Conservation (phyloP, 2,888 invertebrate genomes). For the Rhagium mordax region DNA sequence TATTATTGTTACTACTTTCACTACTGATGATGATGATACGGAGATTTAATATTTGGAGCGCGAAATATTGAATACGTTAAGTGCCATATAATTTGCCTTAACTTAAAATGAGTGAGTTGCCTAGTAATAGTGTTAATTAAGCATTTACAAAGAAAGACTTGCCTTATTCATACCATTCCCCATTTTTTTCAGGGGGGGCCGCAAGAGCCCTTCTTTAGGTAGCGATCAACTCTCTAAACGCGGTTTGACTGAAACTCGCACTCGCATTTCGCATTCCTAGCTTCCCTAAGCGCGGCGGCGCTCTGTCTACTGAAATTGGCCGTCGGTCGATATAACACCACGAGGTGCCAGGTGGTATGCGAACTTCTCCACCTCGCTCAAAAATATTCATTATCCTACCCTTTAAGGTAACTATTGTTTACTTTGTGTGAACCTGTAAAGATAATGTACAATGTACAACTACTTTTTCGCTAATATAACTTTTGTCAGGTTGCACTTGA, state of each 20-base stretch:
- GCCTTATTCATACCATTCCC: constrained; percentile 96
- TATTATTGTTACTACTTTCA: neutral
- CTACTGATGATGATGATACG: too few species aligned
- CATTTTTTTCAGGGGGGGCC: constrained; percentile 69
- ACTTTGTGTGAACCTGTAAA: neutral
- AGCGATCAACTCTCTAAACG: constrained; percentile 40
- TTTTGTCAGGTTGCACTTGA: neutral
- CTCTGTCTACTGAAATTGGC: constrained; percentile 53
- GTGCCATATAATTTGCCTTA: neutral
- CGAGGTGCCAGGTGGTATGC: constrained; percentile 61
- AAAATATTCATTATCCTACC: constrained; percentile 42
- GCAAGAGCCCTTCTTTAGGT: constrained; percentile 39
- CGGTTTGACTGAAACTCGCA: constrained; percentile 42
- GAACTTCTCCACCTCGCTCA: constrained; percentile 47
- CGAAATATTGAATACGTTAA: neutral
- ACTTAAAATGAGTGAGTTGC: neutral
- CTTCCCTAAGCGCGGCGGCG: constrained; percentile 42
- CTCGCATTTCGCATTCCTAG: constrained; percentile 25
- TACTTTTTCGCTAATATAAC: neutral
- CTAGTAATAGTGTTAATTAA: constrained; percentile 24
- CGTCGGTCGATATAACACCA: constrained; percentile 64
- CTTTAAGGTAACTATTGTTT: constrained; percentile 20
- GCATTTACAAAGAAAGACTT: constrained; percentile 60
- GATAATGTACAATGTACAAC: neutral
- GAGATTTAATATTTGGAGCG: neutral